Percentiles rank a stretch among this genome's conserved stretches.
These are phyloP conservation scores for Strigamia crassipes DNA, from an alignment of 2,888 invertebrate species.

Conservation along the genomic window DNA sequence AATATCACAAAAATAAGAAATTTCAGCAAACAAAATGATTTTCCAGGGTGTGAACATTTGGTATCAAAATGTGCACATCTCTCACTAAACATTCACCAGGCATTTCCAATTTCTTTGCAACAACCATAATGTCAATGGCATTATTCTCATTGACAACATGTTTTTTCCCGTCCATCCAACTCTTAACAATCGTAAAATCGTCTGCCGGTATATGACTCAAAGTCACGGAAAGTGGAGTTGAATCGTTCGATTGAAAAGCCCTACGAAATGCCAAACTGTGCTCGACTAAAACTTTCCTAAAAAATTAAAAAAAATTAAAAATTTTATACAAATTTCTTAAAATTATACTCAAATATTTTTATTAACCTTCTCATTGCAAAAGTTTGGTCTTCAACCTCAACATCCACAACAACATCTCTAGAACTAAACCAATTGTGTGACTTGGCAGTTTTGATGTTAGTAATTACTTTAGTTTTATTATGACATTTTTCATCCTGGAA, in stretches of 20 bases:
- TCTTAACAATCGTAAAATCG: background rate
- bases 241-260: background rate
- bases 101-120: background rate
- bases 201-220: background rate
- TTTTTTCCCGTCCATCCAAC: background rate
- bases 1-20: too few species aligned
- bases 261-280: background rate
- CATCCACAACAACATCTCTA: background rate
- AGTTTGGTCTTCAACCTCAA: background rate
- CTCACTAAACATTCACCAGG: conserved; percentile 3
- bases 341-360: too few species aligned
- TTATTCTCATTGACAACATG: background rate
- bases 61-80: too few species aligned
- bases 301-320: background rate
- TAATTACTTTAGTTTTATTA: too few species aligned
- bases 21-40: too few species aligned
- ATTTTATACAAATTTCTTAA: background rate
- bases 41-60: too few species aligned
- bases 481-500: background rate
- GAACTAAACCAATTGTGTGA: background rate
- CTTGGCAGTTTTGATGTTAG: background rate
- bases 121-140: background rate
- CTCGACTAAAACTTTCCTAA: background rate
- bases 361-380: background rate
- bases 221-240: background rate